Evolutionary conservation across 2,113 vertebrate species (phyloP), one percentile per base, ranked within the genome.

Genomic region (Melanocharis versteri): DNA sequence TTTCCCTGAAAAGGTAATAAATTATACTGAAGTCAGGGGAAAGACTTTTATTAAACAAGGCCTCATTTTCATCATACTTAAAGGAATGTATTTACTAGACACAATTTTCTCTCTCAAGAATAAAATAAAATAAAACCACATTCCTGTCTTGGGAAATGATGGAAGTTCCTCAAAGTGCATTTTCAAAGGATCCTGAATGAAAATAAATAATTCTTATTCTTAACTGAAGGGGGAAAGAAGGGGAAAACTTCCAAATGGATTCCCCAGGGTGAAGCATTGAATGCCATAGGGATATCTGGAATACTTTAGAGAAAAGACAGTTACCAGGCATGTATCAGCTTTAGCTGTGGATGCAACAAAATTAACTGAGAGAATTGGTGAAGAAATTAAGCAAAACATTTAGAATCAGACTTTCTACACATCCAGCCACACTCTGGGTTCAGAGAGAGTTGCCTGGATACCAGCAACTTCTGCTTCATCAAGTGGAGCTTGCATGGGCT

Each of bases 171-270:
- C 83, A 71, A 93, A 83, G 62, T 35, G 68, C 18, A 69, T 54
- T 97, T 94, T 97, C 70, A 89, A 93, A 90, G 22, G 73, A 84
- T 51, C 19, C 11, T 65, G 57, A 90, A 88, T 39, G 23, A 94
- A 89, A 96, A 84, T 24, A 94, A 84, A 71, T 80, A 76, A 82
- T 58, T 40, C 48, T 79, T 87, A 53, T 42, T 84, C 77, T 58
- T 87, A 94, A 79, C 23, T 57, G 35, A 77, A 77, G 33, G 13
- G 31, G 8, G 20, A 84, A 64, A 92, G 17, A 78, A 82, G 16
- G 23, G 42, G 31, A 15, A 70, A 84, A 80, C 31, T 91, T 97
- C 50, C 53, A 88, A 69, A 86, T 19, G 8, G 15, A 51, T 86
- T 92, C 71, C 18, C 47, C 30, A 68, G 60, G 21, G 44, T n/a